Evolutionary conservation across 2,888 invertebrate genomes (phyloP).

Genomic region (Mycalesis mineus): DNA sequence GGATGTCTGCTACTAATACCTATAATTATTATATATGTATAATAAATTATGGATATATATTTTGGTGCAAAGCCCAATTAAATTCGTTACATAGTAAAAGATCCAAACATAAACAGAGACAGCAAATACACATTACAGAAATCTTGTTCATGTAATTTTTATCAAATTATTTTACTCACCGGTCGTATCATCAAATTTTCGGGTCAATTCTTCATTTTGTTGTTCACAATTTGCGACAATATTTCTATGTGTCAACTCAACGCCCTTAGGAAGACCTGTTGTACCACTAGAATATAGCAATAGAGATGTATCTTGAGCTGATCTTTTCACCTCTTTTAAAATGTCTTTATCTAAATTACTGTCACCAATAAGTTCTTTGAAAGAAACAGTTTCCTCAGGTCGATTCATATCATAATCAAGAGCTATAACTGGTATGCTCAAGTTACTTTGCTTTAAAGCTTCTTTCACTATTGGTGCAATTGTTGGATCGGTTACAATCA

Average conservation of each 20-base stretch:
- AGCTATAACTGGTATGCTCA: constrained; percentile 73
- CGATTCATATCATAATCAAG: constrained; percentile 40
- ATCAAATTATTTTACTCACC: too few species aligned
- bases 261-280: constrained; percentile 88
- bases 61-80: too few species aligned
- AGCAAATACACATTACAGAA: too few species aligned
- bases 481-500: constrained; percentile 73
- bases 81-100: too few species aligned
- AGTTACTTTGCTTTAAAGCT: constrained; percentile 63
- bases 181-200: constrained; percentile 44
- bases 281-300: constrained; percentile 92
- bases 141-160: too few species aligned
- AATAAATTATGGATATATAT: too few species aligned
- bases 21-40: too few species aligned
- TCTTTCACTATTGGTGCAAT: constrained; percentile 63
- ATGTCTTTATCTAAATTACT: constrained; percentile 67
- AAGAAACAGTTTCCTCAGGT: constrained; percentile 78
- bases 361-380: constrained; percentile 76
- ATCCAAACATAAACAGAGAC: too few species aligned
- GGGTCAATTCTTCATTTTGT: constrained; percentile 44
- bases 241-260: constrained; percentile 80
- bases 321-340: constrained; percentile 57
- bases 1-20: too few species aligned
- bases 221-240: constrained; percentile 68
- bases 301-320: constrained; percentile 77